Evolutionary conservation across 2,797 vertebrate genomes (phyloP), one percentile per base, ranked within the genome.

Genomic region (Dermochelys coriacea): DNA sequence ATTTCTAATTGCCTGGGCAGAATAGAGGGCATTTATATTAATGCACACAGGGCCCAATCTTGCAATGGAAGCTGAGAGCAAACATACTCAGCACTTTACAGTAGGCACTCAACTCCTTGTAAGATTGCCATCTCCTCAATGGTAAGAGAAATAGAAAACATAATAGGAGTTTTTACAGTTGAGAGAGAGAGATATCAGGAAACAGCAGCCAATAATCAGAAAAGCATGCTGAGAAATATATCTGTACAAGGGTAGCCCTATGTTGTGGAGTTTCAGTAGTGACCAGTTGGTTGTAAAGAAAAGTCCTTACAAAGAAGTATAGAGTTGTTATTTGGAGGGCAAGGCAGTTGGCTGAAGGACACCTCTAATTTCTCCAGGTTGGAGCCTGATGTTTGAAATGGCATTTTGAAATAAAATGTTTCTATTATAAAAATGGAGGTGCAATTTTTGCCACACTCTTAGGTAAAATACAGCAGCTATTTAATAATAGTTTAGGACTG

Each of bases 321-420:
- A 49, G 93, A 95, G 88, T 87, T 41, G 51, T n/a, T 91, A 81
- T 54, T 93, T 86, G 86, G 77, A 68, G 82, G 45, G 82, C 94
- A 85, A 80, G 50, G 86, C 80, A 80, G n/a, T 61, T 25, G 87
- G 94, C 89, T 96, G 96, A 94, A 94, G 96, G 81, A 37, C 41
- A 54, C 92, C 79, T 75, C 81, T 89, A 71, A 83, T 77, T 90
- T 93, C 87, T 88, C 93, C n/a, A 23, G 29, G 79, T 82, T 96
- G 52, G 81, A 91, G 84, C 85, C 71, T 87, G 83, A 71, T 93
- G 83, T 61, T 90, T 89, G 75, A 91, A 93, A 91, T 89, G 71
- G 41, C 47, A 57, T 50, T 95, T 82, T 95, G 79, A 95, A 96
- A 91, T 71, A 80, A 79, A 85, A 87, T 92, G 88, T 93, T 91